Evolutionary conservation across 2,888 invertebrate genomes (phyloP).

Genomic region (Phrixothrix hirtus): DNA sequence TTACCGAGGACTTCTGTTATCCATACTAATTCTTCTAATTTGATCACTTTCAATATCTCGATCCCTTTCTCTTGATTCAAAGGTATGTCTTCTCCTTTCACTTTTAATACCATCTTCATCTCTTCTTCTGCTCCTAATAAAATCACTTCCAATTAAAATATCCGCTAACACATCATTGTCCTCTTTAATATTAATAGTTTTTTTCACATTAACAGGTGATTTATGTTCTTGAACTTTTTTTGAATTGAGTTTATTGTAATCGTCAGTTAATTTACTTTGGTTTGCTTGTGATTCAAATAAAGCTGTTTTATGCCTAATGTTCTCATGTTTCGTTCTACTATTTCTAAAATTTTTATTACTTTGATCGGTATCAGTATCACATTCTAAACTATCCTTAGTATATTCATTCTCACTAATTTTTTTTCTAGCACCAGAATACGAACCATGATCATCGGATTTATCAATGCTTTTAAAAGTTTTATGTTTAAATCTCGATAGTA

Average conservation of each 20-base stretch:
- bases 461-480: conserved; percentile 46
- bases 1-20: conserved; percentile 51
- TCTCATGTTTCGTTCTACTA: conserved; percentile 16
- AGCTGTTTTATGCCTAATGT: conserved; percentile 35
- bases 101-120: conserved; percentile 37
- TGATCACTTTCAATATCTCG: conserved; percentile 43
- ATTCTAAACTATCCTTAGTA: conserved; percentile 26
- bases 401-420: conserved; percentile 24
- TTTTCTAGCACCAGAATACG: conserved; percentile 8
- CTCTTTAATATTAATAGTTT: conserved; percentile 17
- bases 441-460: conserved; percentile 10
- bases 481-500: conserved; percentile 55
- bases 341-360: conserved; percentile 7
- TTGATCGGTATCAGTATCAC: conserved; percentile 19
- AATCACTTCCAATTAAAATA: conserved; percentile 15
- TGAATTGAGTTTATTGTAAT: conserved; percentile 16
- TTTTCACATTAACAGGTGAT: conserved; percentile 16
- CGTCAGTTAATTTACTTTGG: conserved; percentile 14
- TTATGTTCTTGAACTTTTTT: conserved; percentile 25
- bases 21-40: conserved; percentile 50
- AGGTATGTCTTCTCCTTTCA: conserved; percentile 48
- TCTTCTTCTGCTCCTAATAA: conserved; percentile 22
- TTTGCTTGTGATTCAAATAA: conserved; percentile 34
- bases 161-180: conserved; percentile 18
- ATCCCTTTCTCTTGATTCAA: conserved; percentile 46